A percentile compares a stretch with the other conserved stretches of the same genome.
phyloP scores from a whole-genome alignment of 2,888 invertebrate species.

The Nysson spinosus region DNA sequence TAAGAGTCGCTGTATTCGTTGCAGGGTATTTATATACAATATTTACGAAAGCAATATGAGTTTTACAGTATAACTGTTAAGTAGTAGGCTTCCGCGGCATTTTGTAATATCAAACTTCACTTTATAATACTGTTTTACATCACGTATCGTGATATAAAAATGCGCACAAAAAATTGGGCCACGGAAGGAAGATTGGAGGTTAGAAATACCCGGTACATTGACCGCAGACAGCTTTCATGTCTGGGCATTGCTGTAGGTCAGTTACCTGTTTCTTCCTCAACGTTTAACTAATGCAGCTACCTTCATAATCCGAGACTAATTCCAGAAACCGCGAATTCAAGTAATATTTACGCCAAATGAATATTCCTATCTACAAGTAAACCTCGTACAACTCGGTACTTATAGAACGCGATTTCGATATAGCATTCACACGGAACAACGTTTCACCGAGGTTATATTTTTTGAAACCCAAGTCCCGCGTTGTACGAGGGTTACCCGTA shows the following conservation, averaged over 20 bases:
- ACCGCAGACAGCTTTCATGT: slow-evolving; percentile 50
- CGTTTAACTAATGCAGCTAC: slow-evolving; percentile 38
- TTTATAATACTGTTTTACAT: neutral
- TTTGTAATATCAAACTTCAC: too few species aligned
- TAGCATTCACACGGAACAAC: too few species aligned
- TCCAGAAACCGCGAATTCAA: slow-evolving; percentile 19
- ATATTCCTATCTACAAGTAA: neutral
- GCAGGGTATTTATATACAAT: too few species aligned
- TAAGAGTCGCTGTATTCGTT: too few species aligned
- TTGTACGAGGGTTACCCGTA: too few species aligned
- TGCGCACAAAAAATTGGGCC: slow-evolving; percentile 21
- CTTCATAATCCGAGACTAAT: slow-evolving; percentile 42
- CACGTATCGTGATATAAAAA: slow-evolving; percentile 1
- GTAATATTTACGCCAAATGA: slow-evolving; percentile 7
- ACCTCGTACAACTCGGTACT: too few species aligned
- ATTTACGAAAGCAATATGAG: too few species aligned
- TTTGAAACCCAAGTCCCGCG: too few species aligned
- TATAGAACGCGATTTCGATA: too few species aligned
- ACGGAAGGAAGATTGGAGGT: slow-evolving; percentile 36
- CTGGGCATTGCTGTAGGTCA: slow-evolving; percentile 59
- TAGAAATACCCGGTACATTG: slow-evolving; percentile 55
- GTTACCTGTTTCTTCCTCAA: slow-evolving; percentile 56
- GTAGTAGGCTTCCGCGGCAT: too few species aligned
- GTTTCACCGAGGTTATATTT: too few species aligned
- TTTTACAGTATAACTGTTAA: too few species aligned